Evolutionary conservation across 2,797 vertebrate species (phyloP).

Genomic region (Phylloscopus collybita): DNA sequence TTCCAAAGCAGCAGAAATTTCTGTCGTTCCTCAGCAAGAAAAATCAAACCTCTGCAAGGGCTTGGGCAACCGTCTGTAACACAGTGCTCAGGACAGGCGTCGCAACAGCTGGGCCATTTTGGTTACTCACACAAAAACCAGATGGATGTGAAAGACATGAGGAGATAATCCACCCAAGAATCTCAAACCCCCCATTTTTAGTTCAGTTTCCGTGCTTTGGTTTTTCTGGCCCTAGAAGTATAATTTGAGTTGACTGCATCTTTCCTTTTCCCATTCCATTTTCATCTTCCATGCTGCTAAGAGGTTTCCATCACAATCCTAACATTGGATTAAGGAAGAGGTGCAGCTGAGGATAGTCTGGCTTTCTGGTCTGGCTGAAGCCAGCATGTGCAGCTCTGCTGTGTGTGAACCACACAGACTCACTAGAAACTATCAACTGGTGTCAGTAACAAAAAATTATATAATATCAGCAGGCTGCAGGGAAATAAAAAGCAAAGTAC

Average conservation of each 20-base stretch:
- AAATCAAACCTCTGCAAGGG: not conserved
- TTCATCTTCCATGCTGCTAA: slow-evolving; percentile 24
- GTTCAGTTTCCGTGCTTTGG: not conserved
- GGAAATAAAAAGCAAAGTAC: not conserved
- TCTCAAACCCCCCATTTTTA: not conserved
- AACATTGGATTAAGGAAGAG: slow-evolving; percentile 34
- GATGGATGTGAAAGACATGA: not conserved
- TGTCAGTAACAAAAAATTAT: not conserved
- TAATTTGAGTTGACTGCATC: not conserved
- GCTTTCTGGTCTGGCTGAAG: not conserved
- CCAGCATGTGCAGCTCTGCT: not conserved
- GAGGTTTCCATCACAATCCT: slow-evolving; percentile 61
- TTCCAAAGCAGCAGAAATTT: not conserved
- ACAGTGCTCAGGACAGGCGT: not conserved
- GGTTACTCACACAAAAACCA: not conserved
- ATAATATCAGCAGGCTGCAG: not conserved
- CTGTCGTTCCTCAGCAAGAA: not conserved
- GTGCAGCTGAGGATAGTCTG: not conserved
- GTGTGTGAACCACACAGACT: not conserved
- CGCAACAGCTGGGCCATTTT: not conserved
- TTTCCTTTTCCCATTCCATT: not conserved
- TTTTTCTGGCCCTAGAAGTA: not conserved
- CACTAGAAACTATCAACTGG: not conserved
- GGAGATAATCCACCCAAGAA: not conserved
- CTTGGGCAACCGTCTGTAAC: not conserved